Base-by-base conservation (phyloP, 2,113 vertebrate genomes). In the Dendrocopos noguchii region DNA sequence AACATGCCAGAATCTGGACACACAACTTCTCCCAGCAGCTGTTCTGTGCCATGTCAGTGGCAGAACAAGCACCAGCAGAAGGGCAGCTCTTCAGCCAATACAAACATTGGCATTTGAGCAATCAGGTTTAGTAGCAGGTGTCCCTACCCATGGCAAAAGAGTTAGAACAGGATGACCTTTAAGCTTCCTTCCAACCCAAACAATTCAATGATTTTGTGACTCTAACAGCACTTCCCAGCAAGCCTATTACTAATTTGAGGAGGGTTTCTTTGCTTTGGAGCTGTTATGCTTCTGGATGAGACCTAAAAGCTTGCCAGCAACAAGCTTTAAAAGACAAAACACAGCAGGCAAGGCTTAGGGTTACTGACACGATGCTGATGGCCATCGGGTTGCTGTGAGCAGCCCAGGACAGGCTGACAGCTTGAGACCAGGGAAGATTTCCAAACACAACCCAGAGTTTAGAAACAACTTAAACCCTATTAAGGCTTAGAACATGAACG, bases 391-490 rank as follows among this genome's bases (percentile, higher is more conserved):
- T 27, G 28, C n/a, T 34, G 21, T 22, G 46, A 53, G 21, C 14
- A 42, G 18, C 2, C 0, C 4, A 28, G 22, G n/a, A 21, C 64
- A 77, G 15, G 42, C 11, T 21, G 22, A 31, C 15, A 39, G 15
- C 36, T 52, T 7, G 1, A 20, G 22, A 65, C 4, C 25, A 15
- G 7, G 8, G 8, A 73, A 17, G 27, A n/a, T 29, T 39, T 52
- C 31, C 22, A 4, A 6, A 3, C 0, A 2, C 44, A 50, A 28
- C 17, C 1, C 0, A 10, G 18, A 55, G 5, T 9, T 77, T 17
- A 52, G 55, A 73, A 92, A 76, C 6, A 29, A 39, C 28, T 66
- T 27, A 57, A 80, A 15, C 1, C 5, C 9, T 3, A 5, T 4
- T 5, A 24, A 71, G 12, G 34, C 31, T 34, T 20, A 16, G 18